A percentile compares a stretch with the other conserved stretches of the same genome.
phyloP scores from a whole-genome alignment of 2,113 vertebrate species.

The Colinus virginianus region DNA sequence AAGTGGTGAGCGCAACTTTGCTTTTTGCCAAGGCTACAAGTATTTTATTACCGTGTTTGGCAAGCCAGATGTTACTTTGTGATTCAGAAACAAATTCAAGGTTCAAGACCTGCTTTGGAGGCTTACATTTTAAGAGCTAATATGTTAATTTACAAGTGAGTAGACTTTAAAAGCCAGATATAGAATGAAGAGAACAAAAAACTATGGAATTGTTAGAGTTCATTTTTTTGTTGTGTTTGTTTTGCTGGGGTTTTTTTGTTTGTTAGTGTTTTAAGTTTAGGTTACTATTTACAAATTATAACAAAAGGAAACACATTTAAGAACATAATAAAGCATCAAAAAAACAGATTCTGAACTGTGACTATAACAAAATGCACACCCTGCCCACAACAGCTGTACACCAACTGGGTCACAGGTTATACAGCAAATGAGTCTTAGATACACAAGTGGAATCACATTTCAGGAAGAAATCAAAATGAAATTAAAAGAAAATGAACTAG shows the following conservation, averaged over 20 bases:
- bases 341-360: background rate
- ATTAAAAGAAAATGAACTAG: background rate
- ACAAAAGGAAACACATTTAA: background rate
- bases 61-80: background rate
- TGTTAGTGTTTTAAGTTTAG: background rate
- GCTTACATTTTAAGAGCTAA: rapidly evolving
- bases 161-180: background rate
- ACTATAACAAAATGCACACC: background rate
- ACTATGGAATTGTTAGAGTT: rapidly evolving
- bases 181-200: background rate
- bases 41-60: background rate
- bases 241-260: background rate
- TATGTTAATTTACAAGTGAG: background rate
- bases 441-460: background rate
- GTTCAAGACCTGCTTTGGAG: rapidly evolving
- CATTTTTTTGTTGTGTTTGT: background rate
- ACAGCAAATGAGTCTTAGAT: background rate
- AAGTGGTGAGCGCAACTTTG: rapidly evolving
- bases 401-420: background rate
- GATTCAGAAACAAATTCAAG: background rate
- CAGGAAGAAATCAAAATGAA: background rate
- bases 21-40: background rate
- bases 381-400: background rate
- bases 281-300: background rate
- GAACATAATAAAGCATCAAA: background rate